Conservation (phyloP, 1,140 invertebrate species). For the Aleiodes sp. region DNA sequence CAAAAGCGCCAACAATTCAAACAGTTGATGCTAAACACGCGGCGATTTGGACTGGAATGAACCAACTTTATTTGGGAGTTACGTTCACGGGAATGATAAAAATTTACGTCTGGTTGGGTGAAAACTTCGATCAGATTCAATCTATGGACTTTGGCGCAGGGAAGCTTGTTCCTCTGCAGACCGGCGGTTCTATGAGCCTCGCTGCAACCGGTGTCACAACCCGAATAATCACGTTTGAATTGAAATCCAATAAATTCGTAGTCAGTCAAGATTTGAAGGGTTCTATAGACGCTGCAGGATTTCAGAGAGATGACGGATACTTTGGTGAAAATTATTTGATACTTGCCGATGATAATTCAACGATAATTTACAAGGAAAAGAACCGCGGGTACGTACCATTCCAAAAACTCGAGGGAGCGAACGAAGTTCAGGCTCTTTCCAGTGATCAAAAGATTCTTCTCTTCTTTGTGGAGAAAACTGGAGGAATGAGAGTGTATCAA, state of each 20-base stretch:
- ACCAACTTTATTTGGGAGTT: conserved; percentile 41
- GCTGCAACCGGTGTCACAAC: conserved; percentile 19
- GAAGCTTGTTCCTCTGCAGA: conserved; percentile 39
- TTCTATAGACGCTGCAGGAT: conserved; percentile 26
- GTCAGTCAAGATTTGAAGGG: conserved; percentile 36
- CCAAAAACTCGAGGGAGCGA: conserved; percentile 49
- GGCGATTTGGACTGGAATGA: conserved; percentile 41
- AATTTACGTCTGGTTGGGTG: conserved; percentile 64
- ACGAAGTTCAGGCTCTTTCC: conserved; percentile 23
- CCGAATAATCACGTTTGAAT: conserved; percentile 26
- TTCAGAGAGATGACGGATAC: conserved; percentile 35
- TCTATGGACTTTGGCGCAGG: conserved; percentile 41
- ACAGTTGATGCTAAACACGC: conserved; percentile 15
- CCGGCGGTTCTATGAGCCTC: conserved; percentile 37
- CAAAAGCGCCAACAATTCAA: conserved; percentile 39
- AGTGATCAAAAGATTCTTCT: conserved; percentile 38
- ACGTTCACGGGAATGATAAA: conserved; percentile 26
- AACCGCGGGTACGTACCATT: conserved; percentile 59
- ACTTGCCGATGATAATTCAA: conserved; percentile 30
- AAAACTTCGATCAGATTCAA: conserved; percentile 66
- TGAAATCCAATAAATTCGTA: conserved; percentile 36
- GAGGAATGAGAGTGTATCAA: conserved; percentile 49
- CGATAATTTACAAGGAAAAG: conserved; percentile 58
- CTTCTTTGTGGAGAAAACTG: conserved; percentile 6
- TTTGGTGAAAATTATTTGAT: conserved; percentile 41